Evolutionary conservation across 2,797 vertebrate genomes (phyloP).

Genomic region (Chelonia mydas): DNA sequence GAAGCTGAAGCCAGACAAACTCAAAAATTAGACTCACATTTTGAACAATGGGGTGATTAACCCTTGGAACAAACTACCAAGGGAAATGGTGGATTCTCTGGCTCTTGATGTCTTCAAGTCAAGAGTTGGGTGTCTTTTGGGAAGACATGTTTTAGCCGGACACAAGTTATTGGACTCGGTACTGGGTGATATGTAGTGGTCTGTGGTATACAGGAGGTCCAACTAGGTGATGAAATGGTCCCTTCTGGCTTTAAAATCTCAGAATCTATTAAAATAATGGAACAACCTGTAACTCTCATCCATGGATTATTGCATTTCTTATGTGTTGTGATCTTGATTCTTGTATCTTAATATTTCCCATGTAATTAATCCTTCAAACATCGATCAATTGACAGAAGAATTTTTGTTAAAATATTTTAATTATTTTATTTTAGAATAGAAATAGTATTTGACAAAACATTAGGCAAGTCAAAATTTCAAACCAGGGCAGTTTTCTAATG

Average conservation of each 20-base stretch:
- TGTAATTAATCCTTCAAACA: neutral
- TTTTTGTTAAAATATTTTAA: neutral
- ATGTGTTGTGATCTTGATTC: neutral
- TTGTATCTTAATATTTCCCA: neutral
- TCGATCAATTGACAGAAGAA: neutral
- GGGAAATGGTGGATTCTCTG: neutral
- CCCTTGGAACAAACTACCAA: neutral
- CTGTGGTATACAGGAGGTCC: neutral
- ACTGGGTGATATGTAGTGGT: neutral
- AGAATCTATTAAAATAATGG: neutral
- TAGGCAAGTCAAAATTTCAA: neutral
- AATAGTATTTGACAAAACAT: neutral
- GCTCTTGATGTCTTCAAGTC: neutral
- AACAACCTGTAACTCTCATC: neutral
- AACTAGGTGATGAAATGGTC: neutral
- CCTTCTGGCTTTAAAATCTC: neutral
- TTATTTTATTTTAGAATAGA: neutral
- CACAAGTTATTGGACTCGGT: neutral
- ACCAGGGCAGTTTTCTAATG: neutral
- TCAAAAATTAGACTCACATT: neutral
- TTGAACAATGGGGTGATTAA: neutral
- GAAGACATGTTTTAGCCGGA: neutral
- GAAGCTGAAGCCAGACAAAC: neutral
- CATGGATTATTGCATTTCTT: neutral
- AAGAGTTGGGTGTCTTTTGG: neutral